Evolutionary conservation across 1,140 invertebrate genomes (phyloP), one percentile per base, ranked within the genome.

Genomic region (Matsumurasca onukii): DNA sequence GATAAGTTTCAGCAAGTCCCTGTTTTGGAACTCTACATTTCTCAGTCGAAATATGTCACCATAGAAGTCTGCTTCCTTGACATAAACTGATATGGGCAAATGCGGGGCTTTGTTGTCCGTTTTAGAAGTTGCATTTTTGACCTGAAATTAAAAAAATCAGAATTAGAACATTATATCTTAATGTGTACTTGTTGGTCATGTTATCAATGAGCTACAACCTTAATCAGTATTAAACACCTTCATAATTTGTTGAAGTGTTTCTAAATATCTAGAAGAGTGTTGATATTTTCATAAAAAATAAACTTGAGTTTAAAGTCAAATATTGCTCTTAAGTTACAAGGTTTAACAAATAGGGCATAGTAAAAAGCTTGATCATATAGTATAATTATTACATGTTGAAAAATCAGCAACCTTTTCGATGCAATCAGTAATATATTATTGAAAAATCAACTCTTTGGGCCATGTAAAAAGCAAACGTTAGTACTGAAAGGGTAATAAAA

Each of bases 51-150:
- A 5, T 2, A 59, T 59, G 25, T 59, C 55, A 27, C 24, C 22
- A 29, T 59, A 59, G 55, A 27, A 59, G 3, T 5, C 25, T 3
- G 55, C 55, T 2, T 59, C 55, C 25, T 59, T 59, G 30, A 59
- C n/a, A n/a, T 59, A 59, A 2, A 59, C 55, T 9, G 22, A 13
- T 12, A 59, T 5, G 30, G 55, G 55, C 22, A 59, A 27, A 24
- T 24, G 55, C 15, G 55, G 55, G 3, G 55, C 55, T 27, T 13
- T 27, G 55, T 59, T 59, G 55, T 59, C 55, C 25, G 24, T 29
- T 29, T 59, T 59, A 12, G 55, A 2, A 2, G 55, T 27, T 15
- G 25, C 22, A 25, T 25, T 29, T 59, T 59, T 5, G 9, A 59
- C 25, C 55, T 59, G 15, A 9, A 59, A 27, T 27, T 3, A 2